Evolutionary conservation across 2,888 invertebrate genomes (phyloP), one percentile per base, ranked within the genome.

Genomic region (Drosophila parthenogenetica): DNA sequence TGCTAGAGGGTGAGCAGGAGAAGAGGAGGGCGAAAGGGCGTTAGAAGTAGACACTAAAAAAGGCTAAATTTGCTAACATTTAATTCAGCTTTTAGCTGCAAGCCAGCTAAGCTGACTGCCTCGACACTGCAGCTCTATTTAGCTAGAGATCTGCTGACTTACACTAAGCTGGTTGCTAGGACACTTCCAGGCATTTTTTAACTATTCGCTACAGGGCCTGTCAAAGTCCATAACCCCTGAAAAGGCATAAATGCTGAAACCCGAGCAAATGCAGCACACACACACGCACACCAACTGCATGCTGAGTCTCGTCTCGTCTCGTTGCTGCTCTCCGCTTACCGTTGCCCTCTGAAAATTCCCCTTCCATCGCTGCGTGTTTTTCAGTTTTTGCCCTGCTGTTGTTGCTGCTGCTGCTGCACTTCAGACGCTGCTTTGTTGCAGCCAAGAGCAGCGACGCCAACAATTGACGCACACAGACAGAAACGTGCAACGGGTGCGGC

Each of bases 361-460:
- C 35, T 16, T 13, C n/a, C 14, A 14, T 13, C 35, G 37, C 59
- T 46, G 70, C 53, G 69, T 64, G 53, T 53, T 66, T 73, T 73
- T 58, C 75, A 69, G 75, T 78, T 75, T 75, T 75, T 77, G 67
- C 77, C 51, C 73, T 73, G 74, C 53, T 59, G 62, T 46, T 57
- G 59, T 43, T 48, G 71, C 68, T 63, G 69, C 65, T 48, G 72
- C 49, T 75, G 78, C 69, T 87, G 85, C 85, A 85, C 85, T 85
- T 85, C 85, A 87, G 85, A 85, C 80, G 81, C 80, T 82, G 73
- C 73, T 73, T 68, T 85, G 87, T 81, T 83, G 84, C 89, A 73
- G 67, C 73, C 69, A 73, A 77, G 69, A 75, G 76, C 71, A 57
- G 43, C 72, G 74, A 84, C 76, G 73, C 74, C 74, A 84, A 81